Base-by-base conservation (phyloP, 2,113 vertebrate species). In the Myiopsitta monachus region DNA sequence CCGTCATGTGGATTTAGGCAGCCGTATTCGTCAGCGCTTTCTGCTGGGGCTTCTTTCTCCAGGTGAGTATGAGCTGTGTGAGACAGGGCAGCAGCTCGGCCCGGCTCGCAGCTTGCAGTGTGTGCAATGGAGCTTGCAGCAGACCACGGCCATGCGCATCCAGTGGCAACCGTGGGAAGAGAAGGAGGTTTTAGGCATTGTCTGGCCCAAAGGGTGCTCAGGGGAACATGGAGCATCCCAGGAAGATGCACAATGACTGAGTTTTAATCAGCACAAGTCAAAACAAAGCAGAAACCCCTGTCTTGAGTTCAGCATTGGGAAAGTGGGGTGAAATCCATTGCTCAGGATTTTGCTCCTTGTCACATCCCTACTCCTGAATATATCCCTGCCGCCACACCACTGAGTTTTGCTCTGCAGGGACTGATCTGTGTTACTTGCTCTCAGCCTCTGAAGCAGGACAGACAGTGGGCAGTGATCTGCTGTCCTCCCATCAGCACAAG, bases 1-100 rank as follows among this genome's bases (percentile, higher is more conserved):
- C 98, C 99, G 97, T 98, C 99, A 98, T 99, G 99, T 98, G 99
- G 99, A 98, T 99, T 99, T 99, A 99, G 99, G 97, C 99, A 99
- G 98, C 95, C 99, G 97, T 99, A 99, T 96, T 97, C 98, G 74
- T 98, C 99, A 86, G 98, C 98, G 97, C 98, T 99, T 81, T 97
- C 99, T 97, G 96, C 98, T 98, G 98, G 98, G 98, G 98, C 99
- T 94, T 98, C 99, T 96, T 99, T 99, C 98, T 98, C 99, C 98
- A 99, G 99, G 99, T 99, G 98, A 98, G 98, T 99, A 98, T 96
- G 92, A 95, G 95, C 96, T 92, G 91, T 93, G 97, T 83, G 94
- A 94, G 95, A 76, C 93, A 87, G 96, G 96, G 91, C 94, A 88
- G 95, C 94, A 78, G 96, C 97, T 97, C 95, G 2, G 96, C 97